These are phyloP conservation scores for Melipona beecheii DNA, from an alignment of 2,888 invertebrate genomes.

Conservation along the genomic window DNA sequence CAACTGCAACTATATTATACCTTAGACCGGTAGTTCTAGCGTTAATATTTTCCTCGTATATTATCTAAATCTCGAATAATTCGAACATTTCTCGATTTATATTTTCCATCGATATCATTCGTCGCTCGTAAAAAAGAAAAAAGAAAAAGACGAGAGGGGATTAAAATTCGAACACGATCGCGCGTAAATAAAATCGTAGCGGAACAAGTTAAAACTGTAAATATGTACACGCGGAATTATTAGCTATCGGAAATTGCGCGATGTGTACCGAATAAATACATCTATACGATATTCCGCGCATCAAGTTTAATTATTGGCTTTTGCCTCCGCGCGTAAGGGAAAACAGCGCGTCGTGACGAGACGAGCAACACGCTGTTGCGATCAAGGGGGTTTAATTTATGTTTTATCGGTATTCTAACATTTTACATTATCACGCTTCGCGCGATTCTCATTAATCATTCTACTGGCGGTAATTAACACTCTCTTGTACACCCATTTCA, in stretches of 20 bases:
- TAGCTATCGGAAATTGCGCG: constrained; percentile 28
- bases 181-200: background rate
- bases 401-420: constrained; percentile 1
- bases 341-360: too few species aligned
- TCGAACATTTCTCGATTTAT: background rate
- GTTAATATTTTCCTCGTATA: too few species aligned
- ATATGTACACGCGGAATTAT: constrained; percentile 14
- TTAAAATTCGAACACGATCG: background rate
- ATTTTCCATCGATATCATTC: background rate
- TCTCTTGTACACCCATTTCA: background rate
- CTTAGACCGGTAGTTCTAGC: too few species aligned
- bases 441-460: background rate
- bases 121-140: background rate
- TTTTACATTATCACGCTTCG: background rate
- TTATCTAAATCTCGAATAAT: too few species aligned
- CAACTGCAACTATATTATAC: too few species aligned
- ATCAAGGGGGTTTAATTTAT: background rate
- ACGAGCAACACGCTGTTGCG: background rate
- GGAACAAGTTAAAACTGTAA: constrained; percentile 2
- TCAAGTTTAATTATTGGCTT: constrained; percentile 23
- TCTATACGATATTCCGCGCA: background rate
- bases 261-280: constrained; percentile 13
- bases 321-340: background rate
- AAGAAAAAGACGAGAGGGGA: background rate
- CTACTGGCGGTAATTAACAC: constrained; percentile 5